Conservation (phyloP, 2,113 vertebrate genomes). For the Cepphus grylle region DNA sequence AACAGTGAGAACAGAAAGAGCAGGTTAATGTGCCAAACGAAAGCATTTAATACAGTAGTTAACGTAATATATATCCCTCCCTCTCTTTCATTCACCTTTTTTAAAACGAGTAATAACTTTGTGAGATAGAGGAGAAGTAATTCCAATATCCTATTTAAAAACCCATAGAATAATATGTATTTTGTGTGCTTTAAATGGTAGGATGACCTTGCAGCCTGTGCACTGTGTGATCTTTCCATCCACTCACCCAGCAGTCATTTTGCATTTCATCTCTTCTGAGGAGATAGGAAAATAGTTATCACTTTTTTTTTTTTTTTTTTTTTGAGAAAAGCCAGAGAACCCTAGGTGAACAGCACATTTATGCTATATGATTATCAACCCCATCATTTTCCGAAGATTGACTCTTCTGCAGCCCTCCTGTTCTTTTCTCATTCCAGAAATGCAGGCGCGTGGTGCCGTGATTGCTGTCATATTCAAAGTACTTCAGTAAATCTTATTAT, state of each 20-base stretch:
- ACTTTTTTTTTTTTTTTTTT: not conserved
- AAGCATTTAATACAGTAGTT: not conserved
- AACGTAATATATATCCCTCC: not conserved
- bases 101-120: not conserved
- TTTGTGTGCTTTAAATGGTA: not conserved
- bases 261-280: slow-evolving; percentile 18
- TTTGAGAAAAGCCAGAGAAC: not conserved
- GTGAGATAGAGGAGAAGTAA: not conserved
- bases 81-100: not conserved
- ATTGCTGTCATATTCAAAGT: not conserved
- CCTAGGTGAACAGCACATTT: not conserved
- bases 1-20: not conserved
- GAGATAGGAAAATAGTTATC: not conserved
- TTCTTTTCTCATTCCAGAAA: not conserved
- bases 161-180: not conserved
- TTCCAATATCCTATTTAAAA: not conserved
- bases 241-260: not conserved
- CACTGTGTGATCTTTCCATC: not conserved
- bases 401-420: not conserved
- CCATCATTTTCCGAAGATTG: not conserved
- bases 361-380: not conserved
- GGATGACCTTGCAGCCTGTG: not conserved
- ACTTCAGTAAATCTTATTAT: not conserved
- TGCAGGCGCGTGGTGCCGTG: not conserved
- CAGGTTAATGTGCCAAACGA: not conserved